Evolutionary conservation across 2,113 vertebrate species (phyloP).

Genomic region (Triplophysa dalaica): DNA sequence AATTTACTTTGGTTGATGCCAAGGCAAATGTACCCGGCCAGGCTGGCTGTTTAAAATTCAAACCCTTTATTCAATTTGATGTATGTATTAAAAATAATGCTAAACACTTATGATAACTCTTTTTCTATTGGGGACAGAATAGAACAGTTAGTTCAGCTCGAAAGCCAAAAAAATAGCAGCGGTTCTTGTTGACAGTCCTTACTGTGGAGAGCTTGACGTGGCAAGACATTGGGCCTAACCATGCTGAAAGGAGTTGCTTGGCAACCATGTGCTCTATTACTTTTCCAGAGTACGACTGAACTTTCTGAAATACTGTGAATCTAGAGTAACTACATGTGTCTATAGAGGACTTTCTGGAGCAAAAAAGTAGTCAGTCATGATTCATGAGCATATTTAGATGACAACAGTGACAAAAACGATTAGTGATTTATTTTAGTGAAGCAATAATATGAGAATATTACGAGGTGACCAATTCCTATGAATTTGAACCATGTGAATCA

Average conservation of each 20-base stretch:
- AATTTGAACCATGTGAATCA: no score
- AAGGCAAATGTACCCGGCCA: conserved; percentile 20
- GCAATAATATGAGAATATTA: no score
- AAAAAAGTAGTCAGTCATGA: background rate
- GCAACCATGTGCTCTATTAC: conserved; percentile 47
- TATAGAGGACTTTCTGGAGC: background rate
- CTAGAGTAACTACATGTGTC: background rate
- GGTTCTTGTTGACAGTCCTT: conserved; percentile 15
- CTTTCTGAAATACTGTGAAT: conserved; percentile 18
- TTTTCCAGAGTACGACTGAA: conserved; percentile 16
- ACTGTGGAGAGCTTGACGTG: conserved; percentile 35
- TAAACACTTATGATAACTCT: conserved; percentile 23
- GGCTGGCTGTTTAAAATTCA: background rate
- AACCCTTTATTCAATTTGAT: conserved; percentile 10
- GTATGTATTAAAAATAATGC: conserved; percentile 18
- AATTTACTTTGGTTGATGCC: conserved; percentile 18
- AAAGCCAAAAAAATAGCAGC: conserved; percentile 34
- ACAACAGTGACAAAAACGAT: no score
- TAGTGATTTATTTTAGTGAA: no score
- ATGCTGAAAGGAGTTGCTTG: conserved; percentile 52
- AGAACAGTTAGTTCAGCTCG: conserved; percentile 45
- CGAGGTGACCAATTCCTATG: no score
- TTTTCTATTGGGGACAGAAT: background rate
- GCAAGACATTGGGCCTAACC: conserved; percentile 35
- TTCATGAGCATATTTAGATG: background rate